Evolutionary conservation across 2,113 vertebrate genomes (phyloP).

Genomic region (Chaetops frenatus): DNA sequence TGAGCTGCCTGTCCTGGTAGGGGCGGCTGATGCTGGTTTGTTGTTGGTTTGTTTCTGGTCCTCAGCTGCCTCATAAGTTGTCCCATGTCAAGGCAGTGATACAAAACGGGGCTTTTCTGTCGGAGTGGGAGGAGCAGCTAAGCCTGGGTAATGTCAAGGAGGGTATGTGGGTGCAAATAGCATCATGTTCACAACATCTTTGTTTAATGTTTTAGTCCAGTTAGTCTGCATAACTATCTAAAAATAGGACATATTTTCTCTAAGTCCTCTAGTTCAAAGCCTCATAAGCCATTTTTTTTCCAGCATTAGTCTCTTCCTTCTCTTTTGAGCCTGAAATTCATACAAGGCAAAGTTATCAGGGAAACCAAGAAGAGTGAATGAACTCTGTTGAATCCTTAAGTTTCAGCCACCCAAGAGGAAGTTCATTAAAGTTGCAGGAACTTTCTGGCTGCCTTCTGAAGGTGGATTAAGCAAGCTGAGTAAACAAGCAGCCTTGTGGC

Average conservation of each 20-base stretch:
- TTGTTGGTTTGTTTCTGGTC: accelerated
- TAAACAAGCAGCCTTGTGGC: neutral
- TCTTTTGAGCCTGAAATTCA: neutral
- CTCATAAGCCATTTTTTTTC: neutral
- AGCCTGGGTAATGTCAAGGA: neutral
- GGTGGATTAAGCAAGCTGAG: neutral
- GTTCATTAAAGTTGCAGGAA: constrained; percentile 27
- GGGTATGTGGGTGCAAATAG: constrained; percentile 30
- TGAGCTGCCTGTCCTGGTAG: accelerated
- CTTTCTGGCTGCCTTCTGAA: neutral
- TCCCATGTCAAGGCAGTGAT: neutral
- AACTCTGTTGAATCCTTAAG: neutral
- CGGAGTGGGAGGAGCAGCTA: neutral
- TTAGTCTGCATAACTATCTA: constrained; percentile 47
- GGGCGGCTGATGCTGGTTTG: neutral
- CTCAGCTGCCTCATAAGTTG: neutral
- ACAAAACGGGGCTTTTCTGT: neutral
- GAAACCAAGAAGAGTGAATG: neutral
- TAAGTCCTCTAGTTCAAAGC: constrained; percentile 21
- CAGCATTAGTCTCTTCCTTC: neutral
- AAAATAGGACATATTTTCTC: constrained; percentile 44
- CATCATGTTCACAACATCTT: constrained; percentile 39
- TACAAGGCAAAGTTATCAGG: neutral
- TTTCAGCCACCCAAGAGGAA: neutral
- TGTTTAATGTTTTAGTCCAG: constrained; percentile 48